Conservation (phyloP, 1,140 invertebrate species). For the Calycopis cecrops region DNA sequence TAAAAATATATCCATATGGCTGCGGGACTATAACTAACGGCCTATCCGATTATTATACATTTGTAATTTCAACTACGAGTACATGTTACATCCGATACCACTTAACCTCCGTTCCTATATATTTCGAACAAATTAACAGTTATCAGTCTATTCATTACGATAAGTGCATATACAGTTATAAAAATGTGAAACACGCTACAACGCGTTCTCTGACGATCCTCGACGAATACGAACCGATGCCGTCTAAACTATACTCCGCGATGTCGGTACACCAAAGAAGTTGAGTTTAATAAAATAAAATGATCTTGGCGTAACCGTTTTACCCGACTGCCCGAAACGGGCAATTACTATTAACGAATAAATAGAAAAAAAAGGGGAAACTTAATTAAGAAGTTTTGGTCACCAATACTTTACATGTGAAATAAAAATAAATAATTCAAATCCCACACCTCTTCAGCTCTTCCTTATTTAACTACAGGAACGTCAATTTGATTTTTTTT, state of each 20-base stretch:
- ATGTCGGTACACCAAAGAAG: not conserved
- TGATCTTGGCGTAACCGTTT: not conserved
- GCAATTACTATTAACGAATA: slow-evolving; percentile 18
- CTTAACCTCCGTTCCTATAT: slow-evolving; percentile 25
- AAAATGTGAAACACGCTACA: slow-evolving; percentile 35
- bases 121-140: slow-evolving; percentile 47
- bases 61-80: slow-evolving; percentile 28
- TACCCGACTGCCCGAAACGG: too few species aligned
- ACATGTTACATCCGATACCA: slow-evolving; percentile 13
- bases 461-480: slow-evolving; percentile 1
- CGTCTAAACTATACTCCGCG: slow-evolving; percentile 43
- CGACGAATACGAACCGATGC: slow-evolving; percentile 38
- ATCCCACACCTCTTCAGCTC: not conserved
- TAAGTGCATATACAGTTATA: slow-evolving; percentile 28
- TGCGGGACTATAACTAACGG: slow-evolving; percentile 10
- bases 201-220: slow-evolving; percentile 19
- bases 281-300: not conserved
- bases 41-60: slow-evolving; percentile 24
- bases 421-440: slow-evolving; percentile 4
- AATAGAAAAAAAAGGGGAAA: slow-evolving; percentile 22
- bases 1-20: slow-evolving; percentile 34
- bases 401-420: slow-evolving; percentile 3
- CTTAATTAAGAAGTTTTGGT: slow-evolving; percentile 9
- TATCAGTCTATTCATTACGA: slow-evolving; percentile 50
- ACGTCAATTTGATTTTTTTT: slow-evolving; percentile 1